phyloP scores from a whole-genome alignment of 2,797 vertebrate genomes.

The Epinephelus coioides region DNA sequence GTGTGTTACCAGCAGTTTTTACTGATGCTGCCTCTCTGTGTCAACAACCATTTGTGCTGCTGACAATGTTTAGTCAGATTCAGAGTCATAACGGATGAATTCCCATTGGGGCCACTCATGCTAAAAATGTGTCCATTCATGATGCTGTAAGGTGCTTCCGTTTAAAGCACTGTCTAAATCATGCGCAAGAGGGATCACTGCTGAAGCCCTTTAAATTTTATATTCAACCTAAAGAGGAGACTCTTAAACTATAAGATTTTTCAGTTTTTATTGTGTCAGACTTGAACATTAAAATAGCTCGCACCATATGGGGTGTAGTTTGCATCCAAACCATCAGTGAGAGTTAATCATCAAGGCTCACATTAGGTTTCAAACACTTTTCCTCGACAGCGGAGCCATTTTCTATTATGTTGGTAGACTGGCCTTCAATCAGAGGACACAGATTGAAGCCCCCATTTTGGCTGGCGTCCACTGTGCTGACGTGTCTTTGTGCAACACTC shows the following conservation, averaged over 20 bases:
- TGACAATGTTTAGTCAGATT: constrained; percentile 37
- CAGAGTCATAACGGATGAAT: constrained; percentile 11
- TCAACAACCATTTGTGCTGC: constrained; percentile 44
- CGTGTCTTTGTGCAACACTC: constrained; percentile 44
- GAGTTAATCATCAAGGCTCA: constrained; percentile 34
- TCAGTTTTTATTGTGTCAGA: constrained; percentile 7
- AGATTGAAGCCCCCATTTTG: constrained; percentile 28
- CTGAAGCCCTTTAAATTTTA: constrained; percentile 7
- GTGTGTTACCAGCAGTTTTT: constrained; percentile 3
- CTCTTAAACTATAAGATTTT: constrained; percentile 3
- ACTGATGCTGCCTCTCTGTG: constrained; percentile 10
- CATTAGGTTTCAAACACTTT: constrained; percentile 45
- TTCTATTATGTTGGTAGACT: constrained; percentile 4
- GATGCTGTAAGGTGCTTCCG: constrained; percentile 21
- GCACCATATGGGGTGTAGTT: constrained; percentile 43
- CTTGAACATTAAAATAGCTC: constrained; percentile 50
- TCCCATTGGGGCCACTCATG: constrained; percentile 23
- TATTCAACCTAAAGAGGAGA: constrained; percentile 7
- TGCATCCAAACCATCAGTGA: constrained; percentile 42
- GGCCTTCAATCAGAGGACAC: constrained; percentile 56
- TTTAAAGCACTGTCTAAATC: constrained; percentile 22
- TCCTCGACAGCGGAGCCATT: constrained; percentile 25
- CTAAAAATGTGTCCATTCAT: constrained; percentile 51
- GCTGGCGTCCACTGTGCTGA: constrained; percentile 30
- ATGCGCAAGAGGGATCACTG: not conserved